These are phyloP conservation scores for Halcyon senegalensis DNA, from an alignment of 2,113 vertebrate genomes.

Conservation along the genomic window DNA sequence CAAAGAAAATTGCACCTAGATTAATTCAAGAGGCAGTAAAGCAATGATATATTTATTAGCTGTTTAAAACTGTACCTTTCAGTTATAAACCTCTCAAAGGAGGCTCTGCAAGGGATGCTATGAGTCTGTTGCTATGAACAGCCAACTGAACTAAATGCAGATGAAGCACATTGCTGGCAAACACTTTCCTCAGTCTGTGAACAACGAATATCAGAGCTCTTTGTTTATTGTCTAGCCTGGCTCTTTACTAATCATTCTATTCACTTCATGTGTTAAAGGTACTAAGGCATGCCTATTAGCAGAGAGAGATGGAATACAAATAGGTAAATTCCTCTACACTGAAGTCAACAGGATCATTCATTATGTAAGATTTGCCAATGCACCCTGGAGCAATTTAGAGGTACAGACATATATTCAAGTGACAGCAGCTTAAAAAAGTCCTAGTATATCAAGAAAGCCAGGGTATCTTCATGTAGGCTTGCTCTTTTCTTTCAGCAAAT, in stretches of 20 bases:
- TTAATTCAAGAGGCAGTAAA: background rate
- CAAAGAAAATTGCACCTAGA: background rate
- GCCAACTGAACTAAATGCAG: background rate
- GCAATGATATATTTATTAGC: background rate
- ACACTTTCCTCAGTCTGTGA: background rate
- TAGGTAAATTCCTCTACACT: background rate
- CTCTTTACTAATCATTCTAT: background rate
- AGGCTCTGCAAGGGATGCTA: background rate
- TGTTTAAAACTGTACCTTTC: background rate
- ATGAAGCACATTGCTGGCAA: slow-evolving; percentile 18
- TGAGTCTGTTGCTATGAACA: background rate
- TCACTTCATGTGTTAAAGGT: background rate
- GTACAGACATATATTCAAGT: background rate
- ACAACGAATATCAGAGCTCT: background rate
- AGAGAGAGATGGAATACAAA: background rate
- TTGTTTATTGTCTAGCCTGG: background rate
- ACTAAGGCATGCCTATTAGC: background rate
- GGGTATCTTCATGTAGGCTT: background rate
- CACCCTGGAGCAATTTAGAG: background rate
- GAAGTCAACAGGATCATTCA: background rate
- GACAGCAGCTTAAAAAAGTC: background rate
- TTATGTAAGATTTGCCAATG: background rate
- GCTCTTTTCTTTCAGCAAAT: background rate
- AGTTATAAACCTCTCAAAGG: background rate
- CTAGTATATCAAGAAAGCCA: background rate